These are phyloP conservation scores for Dioctria rufipes DNA, from an alignment of 2,888 invertebrate genomes.

Conservation along the genomic window DNA sequence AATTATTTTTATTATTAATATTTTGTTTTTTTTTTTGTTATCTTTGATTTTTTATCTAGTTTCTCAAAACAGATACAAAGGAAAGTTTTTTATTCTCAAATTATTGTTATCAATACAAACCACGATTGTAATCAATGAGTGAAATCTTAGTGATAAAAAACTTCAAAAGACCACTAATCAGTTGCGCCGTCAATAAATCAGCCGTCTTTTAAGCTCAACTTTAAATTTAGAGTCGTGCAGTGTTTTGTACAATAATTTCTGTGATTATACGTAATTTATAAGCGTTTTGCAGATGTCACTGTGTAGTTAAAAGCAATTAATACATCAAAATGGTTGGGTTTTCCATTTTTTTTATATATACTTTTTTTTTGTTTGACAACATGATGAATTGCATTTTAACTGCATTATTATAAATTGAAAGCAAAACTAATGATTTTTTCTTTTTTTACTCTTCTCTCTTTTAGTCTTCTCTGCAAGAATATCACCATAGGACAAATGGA, in stretches of 20 bases:
- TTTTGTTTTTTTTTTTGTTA: no score
- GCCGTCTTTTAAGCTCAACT: constrained; percentile 19
- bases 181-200: not conserved
- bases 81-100: not conserved
- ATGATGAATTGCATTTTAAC: no score
- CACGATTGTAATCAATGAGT: constrained; percentile 39
- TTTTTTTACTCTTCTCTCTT: not conserved
- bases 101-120: constrained; percentile 28
- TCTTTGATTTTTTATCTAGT: not conserved
- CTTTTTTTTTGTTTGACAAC: not conserved
- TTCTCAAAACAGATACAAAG: not conserved
- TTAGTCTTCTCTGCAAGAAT: constrained; percentile 51
- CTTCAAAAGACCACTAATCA: not conserved
- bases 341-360: constrained; percentile 18
- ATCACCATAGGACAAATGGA: constrained; percentile 72
- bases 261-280: constrained; percentile 8
- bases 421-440: not conserved
- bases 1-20: constrained; percentile 6
- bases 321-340: constrained; percentile 25
- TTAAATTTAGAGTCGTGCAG: constrained; percentile 15
- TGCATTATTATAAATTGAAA: no score
- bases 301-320: not conserved
- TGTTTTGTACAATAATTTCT: constrained; percentile 21
- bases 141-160: constrained; percentile 27
- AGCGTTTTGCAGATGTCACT: not conserved